Evolutionary conservation across 1,140 invertebrate genomes (phyloP).

Genomic region (Calosoma granatense): DNA sequence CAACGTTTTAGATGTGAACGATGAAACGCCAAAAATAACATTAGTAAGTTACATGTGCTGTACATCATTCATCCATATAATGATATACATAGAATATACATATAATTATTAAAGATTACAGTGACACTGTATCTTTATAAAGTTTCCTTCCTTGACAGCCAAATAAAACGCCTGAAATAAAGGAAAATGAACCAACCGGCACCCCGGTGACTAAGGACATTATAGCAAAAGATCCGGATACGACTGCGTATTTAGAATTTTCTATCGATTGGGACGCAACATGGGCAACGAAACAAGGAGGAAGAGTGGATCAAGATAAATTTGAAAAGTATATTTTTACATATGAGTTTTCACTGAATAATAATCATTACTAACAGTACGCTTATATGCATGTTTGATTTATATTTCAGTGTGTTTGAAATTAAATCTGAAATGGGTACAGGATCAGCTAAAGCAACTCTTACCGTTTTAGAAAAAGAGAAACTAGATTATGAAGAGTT

Average conservation of each 20-base stretch:
- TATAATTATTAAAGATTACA: too few species aligned
- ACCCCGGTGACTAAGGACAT: constrained; percentile 34
- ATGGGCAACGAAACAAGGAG: constrained; percentile 42
- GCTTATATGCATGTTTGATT: too few species aligned
- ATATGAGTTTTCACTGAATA: too few species aligned
- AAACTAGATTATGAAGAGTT: constrained; percentile 46
- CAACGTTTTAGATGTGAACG: constrained; percentile 44
- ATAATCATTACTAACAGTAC: too few species aligned
- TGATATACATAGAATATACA: too few species aligned
- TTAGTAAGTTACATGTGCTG: constrained; percentile 29
- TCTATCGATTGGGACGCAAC: constrained; percentile 43
- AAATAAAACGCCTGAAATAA: constrained; percentile 30
- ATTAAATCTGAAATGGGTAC: constrained; percentile 12
- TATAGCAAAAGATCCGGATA: constrained; percentile 42
- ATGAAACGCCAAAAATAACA: constrained; percentile 41
- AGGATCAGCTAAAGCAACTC: too few species aligned
- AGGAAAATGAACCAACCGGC: constrained; percentile 40
- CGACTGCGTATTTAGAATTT: constrained; percentile 38
- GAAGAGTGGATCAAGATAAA: constrained; percentile 23
- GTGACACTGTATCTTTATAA: background rate
- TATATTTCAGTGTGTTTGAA: constrained; percentile 13
- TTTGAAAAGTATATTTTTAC: constrained; percentile 33
- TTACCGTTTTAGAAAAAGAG: constrained; percentile 31
- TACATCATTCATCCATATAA: background rate
- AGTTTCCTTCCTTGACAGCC: background rate